phyloP scores from a whole-genome alignment of 2,888 invertebrate genomes.

The Chaetogeoica ovagalla region DNA sequence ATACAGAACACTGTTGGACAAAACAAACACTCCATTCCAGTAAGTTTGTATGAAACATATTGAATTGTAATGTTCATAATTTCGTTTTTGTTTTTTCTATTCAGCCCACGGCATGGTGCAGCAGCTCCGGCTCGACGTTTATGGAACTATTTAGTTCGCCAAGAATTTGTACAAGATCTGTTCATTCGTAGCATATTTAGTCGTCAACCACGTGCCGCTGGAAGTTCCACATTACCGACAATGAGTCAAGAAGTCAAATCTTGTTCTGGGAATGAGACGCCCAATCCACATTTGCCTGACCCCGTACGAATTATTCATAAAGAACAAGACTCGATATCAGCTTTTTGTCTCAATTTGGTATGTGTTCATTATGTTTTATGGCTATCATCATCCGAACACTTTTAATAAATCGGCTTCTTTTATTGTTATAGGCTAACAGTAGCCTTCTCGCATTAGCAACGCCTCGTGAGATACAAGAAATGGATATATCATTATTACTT shows the following conservation, averaged over 20 bases:
- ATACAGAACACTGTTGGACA: slow-evolving; percentile 87
- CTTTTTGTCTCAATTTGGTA: slow-evolving; percentile 95
- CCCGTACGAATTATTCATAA: slow-evolving; percentile 96
- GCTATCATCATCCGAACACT: slow-evolving; percentile 2
- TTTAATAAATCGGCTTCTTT: slow-evolving; percentile 12
- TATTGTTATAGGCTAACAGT: slow-evolving; percentile 67
- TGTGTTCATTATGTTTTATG: slow-evolving; percentile 44
- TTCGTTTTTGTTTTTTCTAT: not conserved
- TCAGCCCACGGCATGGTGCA: slow-evolving; percentile 68
- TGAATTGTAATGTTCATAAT: not conserved
- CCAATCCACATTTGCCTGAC: slow-evolving; percentile 64
- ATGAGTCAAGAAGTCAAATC: slow-evolving; percentile 54
- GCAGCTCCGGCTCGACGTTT: slow-evolving; percentile 79
- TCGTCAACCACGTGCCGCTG: slow-evolving; percentile 61
- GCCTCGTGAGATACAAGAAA: slow-evolving; percentile 94
- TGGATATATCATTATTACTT: slow-evolving; percentile 91
- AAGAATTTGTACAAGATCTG: slow-evolving; percentile 89
- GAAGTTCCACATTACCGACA: slow-evolving; percentile 50
- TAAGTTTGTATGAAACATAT: slow-evolving; percentile 59
- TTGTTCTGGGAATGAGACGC: slow-evolving; percentile 47
- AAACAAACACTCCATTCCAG: slow-evolving; percentile 93
- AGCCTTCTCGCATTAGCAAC: slow-evolving; percentile 90
- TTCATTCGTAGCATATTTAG: slow-evolving; percentile 96
- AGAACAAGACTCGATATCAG: slow-evolving; percentile 96
- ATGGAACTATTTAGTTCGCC: slow-evolving; percentile 91